Percentiles rank a stretch among this genome's conserved stretches.
Evolutionary conservation across 2,888 invertebrate genomes (phyloP).

Genomic region (Leucoma salicis): DNA sequence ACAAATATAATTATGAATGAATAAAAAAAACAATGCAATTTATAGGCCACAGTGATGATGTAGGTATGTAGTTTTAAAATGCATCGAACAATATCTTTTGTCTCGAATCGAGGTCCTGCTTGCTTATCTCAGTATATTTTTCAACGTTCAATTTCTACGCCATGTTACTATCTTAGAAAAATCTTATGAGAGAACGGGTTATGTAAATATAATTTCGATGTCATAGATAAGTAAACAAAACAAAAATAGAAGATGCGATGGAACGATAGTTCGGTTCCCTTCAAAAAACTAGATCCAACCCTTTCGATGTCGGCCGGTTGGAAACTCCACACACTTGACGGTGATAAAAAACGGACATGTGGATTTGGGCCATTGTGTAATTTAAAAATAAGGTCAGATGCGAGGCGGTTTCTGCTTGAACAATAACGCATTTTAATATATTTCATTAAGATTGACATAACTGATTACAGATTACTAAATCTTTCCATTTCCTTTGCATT

Average conservation of each 20-base stretch:
- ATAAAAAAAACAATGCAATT: too few relatives aligned
- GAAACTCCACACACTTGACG: constrained; percentile 62
- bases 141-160: constrained; percentile 24
- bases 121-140: constrained; percentile 14
- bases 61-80: background rate
- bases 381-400: constrained; percentile 63
- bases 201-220: constrained; percentile 47
- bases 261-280: constrained; percentile 58
- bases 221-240: constrained; percentile 48
- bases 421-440: constrained; percentile 76
- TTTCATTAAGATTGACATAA: constrained; percentile 78
- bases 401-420: constrained; percentile 71
- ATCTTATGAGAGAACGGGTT: constrained; percentile 38
- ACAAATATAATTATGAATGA: too few relatives aligned
- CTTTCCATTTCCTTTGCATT: constrained; percentile 48
- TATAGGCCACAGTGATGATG: too few relatives aligned
- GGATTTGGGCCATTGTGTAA: constrained; percentile 63
- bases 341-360: constrained; percentile 67
- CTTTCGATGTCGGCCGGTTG: constrained; percentile 67
- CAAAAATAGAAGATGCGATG: constrained; percentile 60
- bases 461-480: constrained; percentile 62
- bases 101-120: constrained; percentile 18
- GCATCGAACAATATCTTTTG: constrained; percentile 15
- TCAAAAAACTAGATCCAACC: constrained; percentile 65
- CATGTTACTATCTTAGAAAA: constrained; percentile 27